Conservation (phyloP, 2,113 vertebrate genomes). For the Beaufortia kweichowensis region DNA sequence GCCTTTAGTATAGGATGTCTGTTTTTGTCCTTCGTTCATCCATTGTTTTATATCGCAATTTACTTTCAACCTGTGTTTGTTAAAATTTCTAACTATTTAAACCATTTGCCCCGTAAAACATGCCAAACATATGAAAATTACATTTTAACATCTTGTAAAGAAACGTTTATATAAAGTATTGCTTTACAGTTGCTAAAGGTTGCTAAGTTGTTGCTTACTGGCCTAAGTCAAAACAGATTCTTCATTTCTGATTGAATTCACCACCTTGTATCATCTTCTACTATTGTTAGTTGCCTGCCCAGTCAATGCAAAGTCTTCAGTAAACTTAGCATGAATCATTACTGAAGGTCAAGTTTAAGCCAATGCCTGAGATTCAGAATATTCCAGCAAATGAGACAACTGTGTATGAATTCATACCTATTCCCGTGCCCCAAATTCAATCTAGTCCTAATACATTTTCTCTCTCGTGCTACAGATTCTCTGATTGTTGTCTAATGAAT, state of each 20-base stretch:
- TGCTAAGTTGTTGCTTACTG: too few species aligned
- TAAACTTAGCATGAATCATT: neutral
- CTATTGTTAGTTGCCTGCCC: too few species aligned
- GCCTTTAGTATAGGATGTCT: neutral
- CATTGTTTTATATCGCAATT: neutral
- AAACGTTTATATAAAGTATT: too few species aligned
- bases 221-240: too few species aligned
- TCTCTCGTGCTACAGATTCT: neutral
- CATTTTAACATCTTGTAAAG: too few species aligned
- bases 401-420: neutral
- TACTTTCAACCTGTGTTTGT: neutral
- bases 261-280: too few species aligned
- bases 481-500: slow-evolving; percentile 23
- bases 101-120: too few species aligned
- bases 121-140: too few species aligned
- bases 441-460: neutral
- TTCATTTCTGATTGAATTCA: too few species aligned
- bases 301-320: neutral
- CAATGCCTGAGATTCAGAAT: neutral
- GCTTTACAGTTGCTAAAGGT: too few species aligned
- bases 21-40: slow-evolving; percentile 30
- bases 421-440: neutral
- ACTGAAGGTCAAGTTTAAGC: neutral
- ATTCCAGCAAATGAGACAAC: neutral
- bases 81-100: too few species aligned